Conservation (phyloP, 2,797 vertebrate species). For the Nasua narica region DNA sequence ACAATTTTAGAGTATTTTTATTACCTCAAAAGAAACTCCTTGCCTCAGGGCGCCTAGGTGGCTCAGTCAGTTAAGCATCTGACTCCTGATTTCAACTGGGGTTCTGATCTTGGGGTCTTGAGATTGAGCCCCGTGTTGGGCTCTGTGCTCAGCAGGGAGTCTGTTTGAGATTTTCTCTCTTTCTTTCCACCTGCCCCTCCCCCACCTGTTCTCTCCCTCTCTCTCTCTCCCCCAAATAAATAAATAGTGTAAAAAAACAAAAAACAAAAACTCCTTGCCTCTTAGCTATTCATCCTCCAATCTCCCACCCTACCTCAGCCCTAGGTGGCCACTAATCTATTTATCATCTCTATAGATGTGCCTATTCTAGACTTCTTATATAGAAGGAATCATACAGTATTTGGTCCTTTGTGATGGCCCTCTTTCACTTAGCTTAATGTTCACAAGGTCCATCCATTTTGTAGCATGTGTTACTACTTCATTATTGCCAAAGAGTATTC, state of each 20-base stretch:
- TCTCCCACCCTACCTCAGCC: not conserved
- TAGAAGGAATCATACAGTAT: not conserved
- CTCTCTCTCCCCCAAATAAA: too few relatives aligned
- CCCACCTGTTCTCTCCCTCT: too few relatives aligned
- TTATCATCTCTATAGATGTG: not conserved
- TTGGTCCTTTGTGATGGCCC: not conserved
- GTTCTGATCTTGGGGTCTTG: not conserved
- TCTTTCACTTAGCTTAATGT: not conserved
- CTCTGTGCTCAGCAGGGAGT: not conserved
- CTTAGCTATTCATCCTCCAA: not conserved
- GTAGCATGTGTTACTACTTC: not conserved
- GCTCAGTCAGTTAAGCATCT: not conserved
- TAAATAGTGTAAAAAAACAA: too few relatives aligned
- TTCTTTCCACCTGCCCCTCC: too few relatives aligned
- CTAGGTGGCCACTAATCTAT: not conserved
- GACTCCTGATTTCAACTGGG: not conserved
- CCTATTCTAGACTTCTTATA: not conserved
- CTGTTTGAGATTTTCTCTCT: not conserved
- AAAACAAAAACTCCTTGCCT: not conserved
- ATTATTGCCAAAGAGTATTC: not conserved
- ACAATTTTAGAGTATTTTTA: not conserved
- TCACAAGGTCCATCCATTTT: not conserved
- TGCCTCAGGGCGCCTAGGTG: not conserved
- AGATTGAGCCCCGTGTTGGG: accelerated
- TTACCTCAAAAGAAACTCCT: not conserved